Conservation (phyloP, 2,113 vertebrate species). For the Varanus komodoensis region DNA sequence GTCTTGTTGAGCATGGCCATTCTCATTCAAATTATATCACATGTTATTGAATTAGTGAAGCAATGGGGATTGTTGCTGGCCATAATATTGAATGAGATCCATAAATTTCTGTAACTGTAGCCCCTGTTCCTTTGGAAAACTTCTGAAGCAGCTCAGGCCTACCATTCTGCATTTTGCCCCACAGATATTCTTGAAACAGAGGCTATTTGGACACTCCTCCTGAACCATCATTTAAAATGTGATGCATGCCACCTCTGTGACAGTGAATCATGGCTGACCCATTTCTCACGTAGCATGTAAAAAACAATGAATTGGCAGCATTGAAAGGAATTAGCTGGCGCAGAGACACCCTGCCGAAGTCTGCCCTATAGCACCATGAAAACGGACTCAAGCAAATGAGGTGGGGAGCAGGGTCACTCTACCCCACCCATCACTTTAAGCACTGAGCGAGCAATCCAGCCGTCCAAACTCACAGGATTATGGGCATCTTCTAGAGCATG, state of each 20-base stretch:
- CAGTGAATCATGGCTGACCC: not conserved
- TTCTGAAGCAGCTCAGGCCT: not conserved
- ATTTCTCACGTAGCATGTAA: too few species aligned
- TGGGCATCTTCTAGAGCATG: too few species aligned
- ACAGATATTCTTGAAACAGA: rapidly evolving
- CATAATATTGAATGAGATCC: not conserved
- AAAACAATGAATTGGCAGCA: too few species aligned
- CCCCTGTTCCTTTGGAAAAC: not conserved
- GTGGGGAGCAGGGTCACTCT: too few species aligned
- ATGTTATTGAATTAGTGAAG: rapidly evolving
- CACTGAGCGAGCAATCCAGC: too few species aligned
- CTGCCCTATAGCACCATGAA: too few species aligned
- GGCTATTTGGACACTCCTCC: not conserved
- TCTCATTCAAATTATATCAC: not conserved
- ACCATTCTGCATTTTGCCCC: not conserved
- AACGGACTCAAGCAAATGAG: too few species aligned
- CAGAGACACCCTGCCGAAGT: too few species aligned
- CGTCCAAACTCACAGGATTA: too few species aligned
- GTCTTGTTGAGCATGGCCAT: not conserved
- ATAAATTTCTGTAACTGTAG: not conserved
- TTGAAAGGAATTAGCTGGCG: too few species aligned
- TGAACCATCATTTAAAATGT: not conserved
- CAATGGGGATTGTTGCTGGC: not conserved
- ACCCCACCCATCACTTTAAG: too few species aligned
- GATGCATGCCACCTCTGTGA: not conserved